phyloP scores from a whole-genome alignment of 1,140 invertebrate genomes.

The Dinothrombium tinctorium region DNA sequence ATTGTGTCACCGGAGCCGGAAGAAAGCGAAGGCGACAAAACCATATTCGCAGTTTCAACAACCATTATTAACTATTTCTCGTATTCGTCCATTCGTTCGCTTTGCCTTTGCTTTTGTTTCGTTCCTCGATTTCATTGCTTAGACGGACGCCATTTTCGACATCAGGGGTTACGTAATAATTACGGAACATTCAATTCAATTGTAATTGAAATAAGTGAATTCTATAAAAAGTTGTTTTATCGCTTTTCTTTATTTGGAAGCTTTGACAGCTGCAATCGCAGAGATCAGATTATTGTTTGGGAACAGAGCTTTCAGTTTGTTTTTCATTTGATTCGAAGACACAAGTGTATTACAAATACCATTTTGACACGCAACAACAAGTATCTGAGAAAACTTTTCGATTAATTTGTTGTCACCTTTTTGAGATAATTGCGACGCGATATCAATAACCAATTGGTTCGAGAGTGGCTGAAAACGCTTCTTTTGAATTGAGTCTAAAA shows the following conservation, averaged over 20 bases:
- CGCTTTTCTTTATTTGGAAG: neutral
- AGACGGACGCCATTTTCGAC: no score
- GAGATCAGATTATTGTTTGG: neutral
- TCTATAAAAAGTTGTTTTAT: no score
- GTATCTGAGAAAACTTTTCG: conserved; percentile 3
- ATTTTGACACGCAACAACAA: conserved; percentile 1
- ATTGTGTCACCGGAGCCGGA: no score
- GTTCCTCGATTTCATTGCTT: no score
- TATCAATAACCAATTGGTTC: conserved; percentile 1
- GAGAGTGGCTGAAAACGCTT: conserved; percentile 1
- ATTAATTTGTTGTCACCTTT: neutral
- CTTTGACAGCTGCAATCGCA: neutral
- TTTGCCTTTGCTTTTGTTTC: no score
- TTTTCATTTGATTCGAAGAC: neutral
- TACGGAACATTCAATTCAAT: no score
- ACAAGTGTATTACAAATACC: neutral
- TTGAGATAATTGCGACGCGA: neutral
- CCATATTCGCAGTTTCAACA: no score
- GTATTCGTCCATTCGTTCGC: no score
- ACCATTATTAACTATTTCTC: no score
- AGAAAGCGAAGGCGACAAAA: no score
- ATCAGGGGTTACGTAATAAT: no score
- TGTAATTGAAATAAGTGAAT: no score
- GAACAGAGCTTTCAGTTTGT: neutral
- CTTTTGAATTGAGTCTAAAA: neutral